phyloP scores from a whole-genome alignment of 2,888 invertebrate species.

The Thymelicus lineola region DNA sequence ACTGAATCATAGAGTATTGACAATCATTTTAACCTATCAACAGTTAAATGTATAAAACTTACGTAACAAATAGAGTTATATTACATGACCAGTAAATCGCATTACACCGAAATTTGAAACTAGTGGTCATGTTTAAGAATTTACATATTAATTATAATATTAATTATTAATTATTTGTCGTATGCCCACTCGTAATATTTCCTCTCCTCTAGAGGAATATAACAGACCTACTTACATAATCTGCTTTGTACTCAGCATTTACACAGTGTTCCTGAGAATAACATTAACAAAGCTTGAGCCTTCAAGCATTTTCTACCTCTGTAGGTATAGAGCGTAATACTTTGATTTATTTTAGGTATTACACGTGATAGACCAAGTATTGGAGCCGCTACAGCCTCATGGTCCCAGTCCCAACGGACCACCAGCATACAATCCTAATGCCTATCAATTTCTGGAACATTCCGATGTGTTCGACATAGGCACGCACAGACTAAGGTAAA shows the following conservation, averaged over 20 bases:
- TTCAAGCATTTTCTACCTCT: too few relatives aligned
- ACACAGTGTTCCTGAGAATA: too few relatives aligned
- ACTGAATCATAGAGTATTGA: too few relatives aligned
- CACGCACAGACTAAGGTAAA: slow-evolving; percentile 89
- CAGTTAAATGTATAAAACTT: too few relatives aligned
- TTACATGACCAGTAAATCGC: too few relatives aligned
- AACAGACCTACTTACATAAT: slow-evolving; percentile 23
- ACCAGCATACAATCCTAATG: slow-evolving; percentile 91
- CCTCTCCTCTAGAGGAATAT: slow-evolving; percentile 23
- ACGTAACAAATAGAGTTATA: too few relatives aligned
- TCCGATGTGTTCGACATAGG: slow-evolving; percentile 91
- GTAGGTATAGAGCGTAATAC: background rate
- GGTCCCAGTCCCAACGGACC: slow-evolving; percentile 82
- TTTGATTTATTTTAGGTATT: slow-evolving; percentile 86
- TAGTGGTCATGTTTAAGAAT: slow-evolving; percentile 22
- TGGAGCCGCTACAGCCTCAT: slow-evolving; percentile 90
- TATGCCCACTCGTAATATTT: too few relatives aligned
- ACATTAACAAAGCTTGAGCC: too few relatives aligned
- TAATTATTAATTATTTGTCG: too few relatives aligned
- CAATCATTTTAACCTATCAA: too few relatives aligned
- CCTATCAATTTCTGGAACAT: slow-evolving; percentile 91
- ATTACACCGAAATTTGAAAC: slow-evolving; percentile 17
- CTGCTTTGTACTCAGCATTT: slow-evolving; percentile 3
- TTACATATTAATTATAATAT: too few relatives aligned
- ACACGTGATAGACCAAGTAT: slow-evolving; percentile 94